phyloP scores from a whole-genome alignment of 1,140 invertebrate species.

The Heterodera schachtii region DNA sequence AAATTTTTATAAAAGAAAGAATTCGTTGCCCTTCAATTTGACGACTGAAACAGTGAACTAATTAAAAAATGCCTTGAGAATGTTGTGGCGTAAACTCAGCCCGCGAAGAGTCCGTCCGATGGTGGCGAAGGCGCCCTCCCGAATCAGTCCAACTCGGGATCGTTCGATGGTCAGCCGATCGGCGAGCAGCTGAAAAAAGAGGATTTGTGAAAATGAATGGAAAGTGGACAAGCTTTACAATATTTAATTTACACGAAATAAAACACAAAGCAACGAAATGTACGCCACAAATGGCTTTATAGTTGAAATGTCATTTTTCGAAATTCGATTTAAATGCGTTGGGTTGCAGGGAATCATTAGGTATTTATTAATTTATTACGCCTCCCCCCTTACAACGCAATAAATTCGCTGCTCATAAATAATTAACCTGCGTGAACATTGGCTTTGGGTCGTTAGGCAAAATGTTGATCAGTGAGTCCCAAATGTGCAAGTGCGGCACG shows the following conservation, averaged over 20 bases:
- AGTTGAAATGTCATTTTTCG: too few species aligned
- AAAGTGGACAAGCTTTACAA: too few species aligned
- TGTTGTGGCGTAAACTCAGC: constrained; percentile 51
- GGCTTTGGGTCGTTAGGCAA: constrained; percentile 43
- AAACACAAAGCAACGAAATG: not conserved
- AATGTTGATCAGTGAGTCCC: constrained; percentile 53
- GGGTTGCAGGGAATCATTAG: too few species aligned
- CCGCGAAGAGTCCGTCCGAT: constrained; percentile 28
- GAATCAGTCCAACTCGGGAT: constrained; percentile 49
- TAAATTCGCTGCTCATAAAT: too few species aligned
- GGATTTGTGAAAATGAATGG: not conserved
- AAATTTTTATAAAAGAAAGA: too few species aligned
- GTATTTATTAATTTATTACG: too few species aligned
- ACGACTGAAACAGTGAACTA: too few species aligned
- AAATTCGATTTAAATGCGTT: too few species aligned
- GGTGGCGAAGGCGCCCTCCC: constrained; percentile 44
- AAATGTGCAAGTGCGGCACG: constrained; percentile 51
- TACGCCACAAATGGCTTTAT: not conserved
- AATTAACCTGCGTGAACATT: constrained; percentile 42
- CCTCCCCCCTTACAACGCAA: too few species aligned
- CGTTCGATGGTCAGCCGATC: constrained; percentile 46
- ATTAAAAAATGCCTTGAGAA: constrained; percentile 36
- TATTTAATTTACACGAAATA: not conserved
- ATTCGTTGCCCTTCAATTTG: too few species aligned
- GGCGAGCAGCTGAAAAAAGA: not conserved